Percentiles rank a stretch among this genome's conserved stretches.
phyloP scores from a whole-genome alignment of 2,888 invertebrate genomes.

The Diarsia mendica region DNA sequence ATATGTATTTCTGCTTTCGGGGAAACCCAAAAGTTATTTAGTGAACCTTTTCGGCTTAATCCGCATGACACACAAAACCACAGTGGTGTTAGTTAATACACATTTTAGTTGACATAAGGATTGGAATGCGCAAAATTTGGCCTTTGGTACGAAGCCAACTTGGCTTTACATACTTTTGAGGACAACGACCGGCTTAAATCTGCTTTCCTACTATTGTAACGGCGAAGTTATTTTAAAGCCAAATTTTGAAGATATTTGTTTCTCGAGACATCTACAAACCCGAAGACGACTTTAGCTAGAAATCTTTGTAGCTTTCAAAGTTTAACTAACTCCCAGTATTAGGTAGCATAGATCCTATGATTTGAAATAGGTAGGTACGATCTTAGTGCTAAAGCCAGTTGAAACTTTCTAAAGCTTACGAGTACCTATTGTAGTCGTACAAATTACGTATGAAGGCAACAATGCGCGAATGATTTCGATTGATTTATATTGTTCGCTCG shows the following conservation, averaged over 20 bases:
- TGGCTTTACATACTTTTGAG: conserved; percentile 21
- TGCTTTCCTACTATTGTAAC: not conserved
- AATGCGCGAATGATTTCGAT: conserved; percentile 25
- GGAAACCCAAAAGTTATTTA: conserved; percentile 20
- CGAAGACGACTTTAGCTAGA: conserved; percentile 5
- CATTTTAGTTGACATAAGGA: conserved; percentile 30
- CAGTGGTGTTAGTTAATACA: conserved; percentile 35
- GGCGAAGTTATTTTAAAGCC: not conserved
- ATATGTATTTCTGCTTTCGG: not conserved
- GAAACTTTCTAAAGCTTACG: conserved; percentile 21
- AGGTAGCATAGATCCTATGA: not conserved
- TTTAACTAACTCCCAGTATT: not conserved
- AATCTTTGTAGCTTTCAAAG: not conserved
- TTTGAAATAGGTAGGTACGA: not conserved
- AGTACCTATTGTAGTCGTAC: not conserved
- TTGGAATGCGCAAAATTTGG: not conserved
- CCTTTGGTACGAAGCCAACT: not conserved
- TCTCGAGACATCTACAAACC: not conserved
- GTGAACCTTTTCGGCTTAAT: conserved; percentile 28
- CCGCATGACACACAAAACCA: conserved; percentile 22
- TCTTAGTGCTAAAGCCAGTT: not conserved
- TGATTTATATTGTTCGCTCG: conserved; percentile 52
- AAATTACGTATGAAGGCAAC: conserved; percentile 19
- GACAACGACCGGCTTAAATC: conserved; percentile 35
- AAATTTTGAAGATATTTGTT: not conserved